Base-by-base conservation (phyloP, 2,113 vertebrate genomes). In the Leuciscus idus region DNA sequence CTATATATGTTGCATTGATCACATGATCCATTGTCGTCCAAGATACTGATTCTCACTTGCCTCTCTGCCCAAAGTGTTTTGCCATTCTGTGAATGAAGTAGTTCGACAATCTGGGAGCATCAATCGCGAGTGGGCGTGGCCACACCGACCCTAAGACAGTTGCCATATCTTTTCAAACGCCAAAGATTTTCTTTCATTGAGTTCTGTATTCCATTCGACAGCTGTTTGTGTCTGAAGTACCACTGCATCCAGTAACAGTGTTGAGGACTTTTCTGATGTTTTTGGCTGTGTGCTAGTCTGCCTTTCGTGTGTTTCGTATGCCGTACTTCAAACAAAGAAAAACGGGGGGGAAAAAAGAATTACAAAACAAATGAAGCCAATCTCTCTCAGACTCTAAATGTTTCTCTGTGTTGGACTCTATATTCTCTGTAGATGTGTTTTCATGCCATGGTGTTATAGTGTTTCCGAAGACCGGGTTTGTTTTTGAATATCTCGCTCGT, bases 131-230 rank as follows among this genome's bases (percentile, higher is more conserved):
- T 94, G 88, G 77, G 85, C 84, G 89, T 90, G 90, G 90, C 90
- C 77, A 19, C 72, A 85, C 90, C 88, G 89, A 92, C 91, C 89
- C 81, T 81, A 86, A 92, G 91, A 94, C 93, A 94, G 89, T 92
- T 91, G 94, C 95, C 94, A 94, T 95, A 94, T 93, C 77, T 93
- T 93, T 94, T 93, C 90, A 91, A 92, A 95, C 94, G 92, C 95
- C 95, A 96, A 96, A 96, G 95, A 95, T 88, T 95, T 95, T 83
- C 87, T 92, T 95, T 94, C 23, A 81, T 61, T 76, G 70, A 82
- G 72, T 87, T 64, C 26, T 64, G 77, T 87, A 70, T 55, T 81
- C 75, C 84, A 81, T 12, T 77, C 75, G 48, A 43, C 50, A 39
- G 73, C 70, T 48, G 43, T 75, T 55, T 48, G 78, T 82, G 73